These are phyloP conservation scores for Agrochola lota DNA, from an alignment of 2,888 invertebrate species.

Conservation along the genomic window DNA sequence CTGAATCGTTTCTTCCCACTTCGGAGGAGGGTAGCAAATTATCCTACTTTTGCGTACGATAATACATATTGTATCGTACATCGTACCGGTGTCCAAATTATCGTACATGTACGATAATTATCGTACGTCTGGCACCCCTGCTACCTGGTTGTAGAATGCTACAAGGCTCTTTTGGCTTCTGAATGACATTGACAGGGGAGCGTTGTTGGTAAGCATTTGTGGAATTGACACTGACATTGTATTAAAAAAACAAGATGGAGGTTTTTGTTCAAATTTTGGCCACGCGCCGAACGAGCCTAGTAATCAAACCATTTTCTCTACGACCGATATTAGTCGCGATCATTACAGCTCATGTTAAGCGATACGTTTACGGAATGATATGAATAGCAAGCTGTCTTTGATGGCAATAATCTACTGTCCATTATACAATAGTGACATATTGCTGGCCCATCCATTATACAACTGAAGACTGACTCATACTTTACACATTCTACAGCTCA, in stretches of 20 bases:
- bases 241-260: not conserved
- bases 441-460: not conserved
- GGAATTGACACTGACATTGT: too few relatives aligned
- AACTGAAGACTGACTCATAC: slow-evolving; percentile 30
- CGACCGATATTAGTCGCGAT: too few relatives aligned
- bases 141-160: not conserved
- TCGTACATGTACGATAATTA: too few relatives aligned
- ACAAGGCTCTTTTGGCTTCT: not conserved
- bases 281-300: too few relatives aligned
- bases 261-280: not conserved
- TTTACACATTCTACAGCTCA: not conserved
- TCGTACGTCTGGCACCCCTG: not conserved
- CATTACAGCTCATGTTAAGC: not conserved
- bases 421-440: slow-evolving; percentile 19
- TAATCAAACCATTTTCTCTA: not conserved
- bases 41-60: too few relatives aligned
- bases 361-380: not conserved
- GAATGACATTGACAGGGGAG: not conserved
- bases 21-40: too few relatives aligned
- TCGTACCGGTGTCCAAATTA: too few relatives aligned
- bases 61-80: too few relatives aligned
- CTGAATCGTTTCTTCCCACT: too few relatives aligned
- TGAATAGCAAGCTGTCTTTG: not conserved
- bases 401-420: not conserved
- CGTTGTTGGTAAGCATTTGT: too few relatives aligned